phyloP scores from a whole-genome alignment of 1,140 invertebrate genomes.

The Chlorops oryzae region DNA sequence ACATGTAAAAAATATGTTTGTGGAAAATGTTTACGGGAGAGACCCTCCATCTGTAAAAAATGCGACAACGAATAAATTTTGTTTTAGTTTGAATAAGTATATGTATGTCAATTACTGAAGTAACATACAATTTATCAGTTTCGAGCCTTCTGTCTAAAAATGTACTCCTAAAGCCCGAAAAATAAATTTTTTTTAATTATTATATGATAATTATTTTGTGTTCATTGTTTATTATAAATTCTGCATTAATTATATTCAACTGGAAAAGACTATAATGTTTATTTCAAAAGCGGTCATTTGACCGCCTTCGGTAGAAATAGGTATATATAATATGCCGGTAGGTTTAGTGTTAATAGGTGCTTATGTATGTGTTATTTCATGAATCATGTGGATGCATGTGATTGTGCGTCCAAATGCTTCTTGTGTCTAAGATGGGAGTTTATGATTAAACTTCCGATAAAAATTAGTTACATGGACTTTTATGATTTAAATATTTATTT shows the following conservation, averaged over 20 bases:
- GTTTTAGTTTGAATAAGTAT: slow-evolving; percentile 1
- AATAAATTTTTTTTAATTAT: slow-evolving; percentile 3
- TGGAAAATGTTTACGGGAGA: slow-evolving; percentile 17
- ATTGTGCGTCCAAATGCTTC: too few relatives aligned
- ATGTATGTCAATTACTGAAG: neutral
- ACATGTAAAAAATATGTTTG: slow-evolving; percentile 23
- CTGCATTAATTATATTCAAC: neutral
- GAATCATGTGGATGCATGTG: too few relatives aligned
- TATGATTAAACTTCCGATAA: neutral
- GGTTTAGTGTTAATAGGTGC: slow-evolving; percentile 9
- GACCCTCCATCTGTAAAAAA: slow-evolving; percentile 14
- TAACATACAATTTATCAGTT: slow-evolving; percentile 8
- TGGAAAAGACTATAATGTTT: too few relatives aligned
- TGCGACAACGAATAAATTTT: slow-evolving; percentile 11
- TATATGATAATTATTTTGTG: slow-evolving; percentile 4
- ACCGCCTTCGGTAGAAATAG: slow-evolving; percentile 6
- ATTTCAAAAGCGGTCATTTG: slow-evolving; percentile 6
- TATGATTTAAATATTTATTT: neutral
- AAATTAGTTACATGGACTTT: neutral
- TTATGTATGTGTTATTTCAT: too few relatives aligned
- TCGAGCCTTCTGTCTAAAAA: slow-evolving; percentile 2
- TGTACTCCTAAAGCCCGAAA: too few relatives aligned
- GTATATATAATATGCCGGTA: slow-evolving; percentile 8
- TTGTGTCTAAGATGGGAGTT: neutral
- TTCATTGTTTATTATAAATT: slow-evolving; percentile 6